These are phyloP conservation scores for Adineta ricciae DNA, from an alignment of 2,888 invertebrate genomes.

Conservation along the genomic window DNA sequence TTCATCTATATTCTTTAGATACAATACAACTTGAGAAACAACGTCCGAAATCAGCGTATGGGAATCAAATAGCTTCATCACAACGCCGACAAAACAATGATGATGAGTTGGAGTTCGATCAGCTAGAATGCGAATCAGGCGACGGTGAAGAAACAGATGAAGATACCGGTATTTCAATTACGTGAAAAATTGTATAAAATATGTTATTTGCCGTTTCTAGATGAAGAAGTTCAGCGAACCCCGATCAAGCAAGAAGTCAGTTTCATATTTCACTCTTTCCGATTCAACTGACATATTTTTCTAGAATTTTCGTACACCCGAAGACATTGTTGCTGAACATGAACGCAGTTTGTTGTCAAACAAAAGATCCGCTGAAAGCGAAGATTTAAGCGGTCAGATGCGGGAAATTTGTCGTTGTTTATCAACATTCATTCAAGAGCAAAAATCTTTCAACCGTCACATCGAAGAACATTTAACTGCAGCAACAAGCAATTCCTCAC, in stretches of 20 bases:
- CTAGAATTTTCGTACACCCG: not conserved
- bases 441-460: not conserved
- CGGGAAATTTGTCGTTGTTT: not conserved
- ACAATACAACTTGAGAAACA: not conserved
- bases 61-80: too few relatives aligned
- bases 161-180: not conserved
- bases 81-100: not conserved
- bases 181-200: too few relatives aligned
- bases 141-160: not conserved
- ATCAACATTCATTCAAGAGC: not conserved
- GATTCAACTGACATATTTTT: not conserved
- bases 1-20: not conserved
- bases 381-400: not conserved
- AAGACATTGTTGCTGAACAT: constrained; percentile 14
- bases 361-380: not conserved
- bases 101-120: not conserved
- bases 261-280: not conserved
- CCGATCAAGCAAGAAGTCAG: constrained; percentile 1
- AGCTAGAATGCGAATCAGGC: not conserved
- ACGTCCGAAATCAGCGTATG: too few relatives aligned
- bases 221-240: not conserved
- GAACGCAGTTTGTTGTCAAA: not conserved
- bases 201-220: not conserved
- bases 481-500: not conserved
- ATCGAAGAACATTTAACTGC: not conserved